These are phyloP conservation scores for Apamea epomidion DNA, from an alignment of 2,888 invertebrate species.

Conservation along the genomic window DNA sequence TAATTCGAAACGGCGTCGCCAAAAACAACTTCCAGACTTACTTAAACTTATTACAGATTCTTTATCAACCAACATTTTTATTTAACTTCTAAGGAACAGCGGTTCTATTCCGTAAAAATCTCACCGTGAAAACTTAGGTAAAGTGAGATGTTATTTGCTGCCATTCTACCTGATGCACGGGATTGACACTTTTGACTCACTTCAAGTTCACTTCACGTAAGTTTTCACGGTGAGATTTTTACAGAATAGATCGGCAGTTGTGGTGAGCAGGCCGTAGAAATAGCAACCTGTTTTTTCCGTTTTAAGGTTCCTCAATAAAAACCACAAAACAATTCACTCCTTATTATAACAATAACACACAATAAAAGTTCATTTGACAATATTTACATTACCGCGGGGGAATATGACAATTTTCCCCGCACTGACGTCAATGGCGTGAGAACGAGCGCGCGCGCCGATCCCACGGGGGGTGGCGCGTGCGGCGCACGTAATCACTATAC, in stretches of 20 bases:
- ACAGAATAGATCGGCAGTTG: neutral
- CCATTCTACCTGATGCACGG: no score
- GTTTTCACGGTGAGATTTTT: no score
- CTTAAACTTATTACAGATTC: neutral
- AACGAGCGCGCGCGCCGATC: slow-evolving; percentile 76
- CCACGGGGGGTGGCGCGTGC: slow-evolving; percentile 80
- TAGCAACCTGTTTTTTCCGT: neutral
- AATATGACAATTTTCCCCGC: slow-evolving; percentile 64
- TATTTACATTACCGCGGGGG: slow-evolving; percentile 61
- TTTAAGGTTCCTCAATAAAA: neutral
- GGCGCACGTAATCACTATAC: slow-evolving; percentile 65
- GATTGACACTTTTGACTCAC: no score
- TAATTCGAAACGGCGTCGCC: no score
- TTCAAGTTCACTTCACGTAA: no score
- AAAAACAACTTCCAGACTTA: neutral
- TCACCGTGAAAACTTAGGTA: no score
- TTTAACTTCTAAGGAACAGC: neutral
- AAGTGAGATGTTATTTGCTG: no score
- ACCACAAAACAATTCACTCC: slow-evolving; percentile 27
- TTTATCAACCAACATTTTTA: neutral
- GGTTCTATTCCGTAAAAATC: no score
- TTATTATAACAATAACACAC: slow-evolving; percentile 21
- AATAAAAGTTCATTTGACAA: slow-evolving; percentile 50
- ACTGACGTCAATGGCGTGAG: slow-evolving; percentile 73
- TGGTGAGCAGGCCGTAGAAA: neutral